Evolutionary conservation across 2,113 vertebrate species (phyloP).

Genomic region (Phylloscopus trochiloides): DNA sequence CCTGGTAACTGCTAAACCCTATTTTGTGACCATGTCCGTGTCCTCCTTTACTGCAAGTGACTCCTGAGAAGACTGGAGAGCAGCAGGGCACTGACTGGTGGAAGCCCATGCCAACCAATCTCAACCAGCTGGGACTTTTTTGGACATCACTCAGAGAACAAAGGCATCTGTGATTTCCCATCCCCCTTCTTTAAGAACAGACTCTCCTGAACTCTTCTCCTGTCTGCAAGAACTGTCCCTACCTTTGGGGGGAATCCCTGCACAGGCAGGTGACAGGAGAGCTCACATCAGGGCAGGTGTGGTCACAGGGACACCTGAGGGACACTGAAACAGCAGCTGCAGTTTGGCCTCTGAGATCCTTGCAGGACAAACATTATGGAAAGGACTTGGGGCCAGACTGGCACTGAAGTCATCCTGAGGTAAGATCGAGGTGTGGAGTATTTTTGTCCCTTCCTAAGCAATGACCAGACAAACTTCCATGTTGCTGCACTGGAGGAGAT

Average conservation of each 20-base stretch:
- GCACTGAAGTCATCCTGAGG: background rate
- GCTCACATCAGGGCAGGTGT: background rate
- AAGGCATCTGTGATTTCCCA: background rate
- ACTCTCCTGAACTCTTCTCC: background rate
- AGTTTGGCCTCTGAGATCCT: background rate
- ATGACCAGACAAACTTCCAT: background rate
- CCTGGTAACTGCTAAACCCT: background rate
- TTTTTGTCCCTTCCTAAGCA: background rate
- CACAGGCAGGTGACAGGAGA: background rate
- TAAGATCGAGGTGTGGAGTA: background rate
- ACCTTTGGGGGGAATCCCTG: background rate
- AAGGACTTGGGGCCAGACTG: background rate
- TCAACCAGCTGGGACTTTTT: background rate
- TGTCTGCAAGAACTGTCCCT: background rate
- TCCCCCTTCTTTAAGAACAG: background rate
- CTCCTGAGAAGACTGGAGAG: background rate
- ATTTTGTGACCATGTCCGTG: accelerated
- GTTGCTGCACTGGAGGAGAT: background rate
- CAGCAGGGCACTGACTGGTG: accelerated
- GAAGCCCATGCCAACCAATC: background rate
- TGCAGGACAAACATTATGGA: accelerated
- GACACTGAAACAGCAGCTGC: background rate
- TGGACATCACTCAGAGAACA: too few species aligned
- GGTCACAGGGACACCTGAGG: background rate
- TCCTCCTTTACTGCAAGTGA: background rate